Evolutionary conservation across 2,113 vertebrate species (phyloP).

Genomic region (Otolemur garnettii): DNA sequence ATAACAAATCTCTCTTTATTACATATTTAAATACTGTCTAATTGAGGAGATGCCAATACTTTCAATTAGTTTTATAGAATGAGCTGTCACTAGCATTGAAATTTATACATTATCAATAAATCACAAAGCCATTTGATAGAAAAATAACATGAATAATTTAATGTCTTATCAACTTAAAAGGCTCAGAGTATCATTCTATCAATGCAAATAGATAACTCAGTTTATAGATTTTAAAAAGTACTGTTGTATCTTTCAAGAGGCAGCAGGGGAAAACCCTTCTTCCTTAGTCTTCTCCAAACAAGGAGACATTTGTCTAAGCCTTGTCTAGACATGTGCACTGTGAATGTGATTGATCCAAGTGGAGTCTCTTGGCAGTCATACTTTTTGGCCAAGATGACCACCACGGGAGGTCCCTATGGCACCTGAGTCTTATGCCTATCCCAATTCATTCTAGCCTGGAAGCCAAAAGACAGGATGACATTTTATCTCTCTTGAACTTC

Average conservation of each 20-base stretch:
- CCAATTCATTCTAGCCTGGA: neutral
- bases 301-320: neutral
- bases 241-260: conserved; percentile 2
- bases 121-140: conserved; percentile 69
- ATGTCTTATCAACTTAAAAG: conserved; percentile 70
- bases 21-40: conserved; percentile 63
- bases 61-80: conserved; percentile 71
- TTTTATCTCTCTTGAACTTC: conserved; percentile 21
- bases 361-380: neutral
- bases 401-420: neutral
- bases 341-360: neutral
- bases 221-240: conserved; percentile 54
- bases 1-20: conserved; percentile 43
- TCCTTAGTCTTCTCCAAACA: conserved; percentile 29
- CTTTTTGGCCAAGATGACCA: neutral
- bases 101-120: conserved; percentile 74
- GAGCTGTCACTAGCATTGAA: conserved; percentile 65
- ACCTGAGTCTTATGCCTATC: neutral
- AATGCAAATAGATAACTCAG: conserved; percentile 71
- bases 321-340: neutral
- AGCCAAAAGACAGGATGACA: neutral
- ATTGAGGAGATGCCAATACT: conserved; percentile 67
- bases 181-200: conserved; percentile 37
- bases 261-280: neutral
- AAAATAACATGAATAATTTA: conserved; percentile 77